Evolutionary conservation across 1,140 invertebrate species (phyloP).

Genomic region (Lineus longissimus): DNA sequence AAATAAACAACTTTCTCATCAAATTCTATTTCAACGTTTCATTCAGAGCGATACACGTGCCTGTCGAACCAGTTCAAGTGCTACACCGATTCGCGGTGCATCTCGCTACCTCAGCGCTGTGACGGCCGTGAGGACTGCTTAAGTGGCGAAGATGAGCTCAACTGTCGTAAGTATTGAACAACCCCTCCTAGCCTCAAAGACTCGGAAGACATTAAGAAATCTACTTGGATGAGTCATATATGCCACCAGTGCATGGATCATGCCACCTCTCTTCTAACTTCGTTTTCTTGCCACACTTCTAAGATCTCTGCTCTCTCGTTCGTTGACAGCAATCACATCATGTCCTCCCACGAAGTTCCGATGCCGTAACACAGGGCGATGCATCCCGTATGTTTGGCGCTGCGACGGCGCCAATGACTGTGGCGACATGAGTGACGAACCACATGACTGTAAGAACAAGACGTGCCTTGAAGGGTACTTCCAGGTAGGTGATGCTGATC

Average conservation of each 20-base stretch:
- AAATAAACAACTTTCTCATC: too few species aligned
- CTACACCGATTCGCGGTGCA: constrained; percentile 59
- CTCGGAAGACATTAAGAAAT: constrained; percentile 63
- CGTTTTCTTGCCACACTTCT: too few species aligned
- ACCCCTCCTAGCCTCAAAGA: background rate
- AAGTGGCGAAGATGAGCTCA: constrained; percentile 85
- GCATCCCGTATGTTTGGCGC: constrained; percentile 85
- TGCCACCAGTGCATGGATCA: too few species aligned
- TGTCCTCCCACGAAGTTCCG: constrained; percentile 89
- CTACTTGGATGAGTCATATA: constrained; percentile 78
- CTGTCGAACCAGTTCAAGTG: constrained; percentile 58
- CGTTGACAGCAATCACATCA: constrained; percentile 47
- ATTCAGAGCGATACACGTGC: constrained; percentile 51
- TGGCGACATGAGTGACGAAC: constrained; percentile 73
- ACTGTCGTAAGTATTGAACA: constrained; percentile 25
- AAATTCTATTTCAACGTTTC: background rate
- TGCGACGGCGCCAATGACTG: constrained; percentile 93
- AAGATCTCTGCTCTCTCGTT: too few species aligned
- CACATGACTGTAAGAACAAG: constrained; percentile 48
- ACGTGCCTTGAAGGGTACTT: constrained; percentile 73
- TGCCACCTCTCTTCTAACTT: too few species aligned
- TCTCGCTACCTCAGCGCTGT: constrained; percentile 87
- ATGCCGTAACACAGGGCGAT: constrained; percentile 85
- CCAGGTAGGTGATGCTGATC: constrained; percentile 84
- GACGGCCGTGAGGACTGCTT: constrained; percentile 92